phyloP scores from a whole-genome alignment of 2,113 vertebrate species.

The Isichthys henryi region DNA sequence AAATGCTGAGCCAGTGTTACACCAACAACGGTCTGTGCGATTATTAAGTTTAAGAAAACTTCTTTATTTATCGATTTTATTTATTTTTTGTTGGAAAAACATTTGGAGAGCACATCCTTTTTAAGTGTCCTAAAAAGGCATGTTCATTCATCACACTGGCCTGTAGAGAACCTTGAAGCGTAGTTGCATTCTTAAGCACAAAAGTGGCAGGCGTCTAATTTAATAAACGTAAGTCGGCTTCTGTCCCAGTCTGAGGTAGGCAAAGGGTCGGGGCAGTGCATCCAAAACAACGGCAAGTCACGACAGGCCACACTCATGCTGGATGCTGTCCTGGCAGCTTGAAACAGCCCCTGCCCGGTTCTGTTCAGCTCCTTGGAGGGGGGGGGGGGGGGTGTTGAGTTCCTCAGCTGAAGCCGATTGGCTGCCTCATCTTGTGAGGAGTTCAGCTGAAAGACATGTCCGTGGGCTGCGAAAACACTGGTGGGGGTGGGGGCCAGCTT shows the following conservation, averaged over 20 bases:
- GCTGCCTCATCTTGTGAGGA: neutral
- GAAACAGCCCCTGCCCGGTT: neutral
- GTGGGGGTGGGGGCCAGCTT: neutral
- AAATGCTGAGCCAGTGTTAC: neutral
- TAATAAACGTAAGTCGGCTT: neutral
- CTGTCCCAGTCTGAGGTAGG: neutral
- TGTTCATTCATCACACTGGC: neutral
- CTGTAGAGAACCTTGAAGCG: neutral
- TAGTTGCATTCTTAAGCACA: neutral
- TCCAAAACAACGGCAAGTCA: neutral
- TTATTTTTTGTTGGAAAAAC: neutral
- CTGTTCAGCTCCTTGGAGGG: neutral
- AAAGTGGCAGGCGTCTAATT: neutral
- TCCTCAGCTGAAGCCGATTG: neutral
- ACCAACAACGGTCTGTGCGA: neutral
- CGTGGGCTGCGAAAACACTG: neutral
- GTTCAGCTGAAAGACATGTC: constrained; percentile 1
- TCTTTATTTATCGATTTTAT: neutral
- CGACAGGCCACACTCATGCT: neutral
- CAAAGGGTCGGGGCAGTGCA: neutral
- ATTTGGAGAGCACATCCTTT: neutral
- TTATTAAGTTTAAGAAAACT: neutral
- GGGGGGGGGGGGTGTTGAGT: neutral
- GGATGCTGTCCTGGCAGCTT: neutral
- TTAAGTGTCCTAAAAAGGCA: neutral